Base-by-base conservation (phyloP, 2,797 vertebrate genomes). In the Zenarchopterus dispar region DNA sequence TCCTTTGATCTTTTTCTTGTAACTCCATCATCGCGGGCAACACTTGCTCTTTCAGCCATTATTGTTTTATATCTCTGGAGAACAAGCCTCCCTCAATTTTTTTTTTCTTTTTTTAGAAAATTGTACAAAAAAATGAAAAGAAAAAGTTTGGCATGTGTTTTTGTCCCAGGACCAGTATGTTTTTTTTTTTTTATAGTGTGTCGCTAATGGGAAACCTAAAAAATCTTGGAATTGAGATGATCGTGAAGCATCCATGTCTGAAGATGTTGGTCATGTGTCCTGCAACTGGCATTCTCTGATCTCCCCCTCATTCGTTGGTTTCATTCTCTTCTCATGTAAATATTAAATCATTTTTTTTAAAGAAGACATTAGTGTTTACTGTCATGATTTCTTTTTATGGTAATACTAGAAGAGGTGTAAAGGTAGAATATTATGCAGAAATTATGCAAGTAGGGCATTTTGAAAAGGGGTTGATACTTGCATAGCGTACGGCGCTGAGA, bases 271-370 rank as follows among this genome's bases (percentile, higher is more conserved):
- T 64, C 19, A 55, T 67, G 50, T 75, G 61, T 73, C 58, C 48
- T 84, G 68, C 52, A 73, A 77, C 62, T 57, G 53, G 76, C 66
- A 79, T 70, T 58, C 66, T 78, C 71, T 70, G 62, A 58, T 78
- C 71, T 87, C 54, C 66, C 67, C 42, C 17, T 46, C 68, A 21
- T 62, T 82, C 55, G 70, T 80, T 73, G 68, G 70, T 85, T 83
- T 86, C 67, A 80, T 85, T 64, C 60, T 76, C 67, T 62, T 69
- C 75, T 82, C 68, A 88, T 94, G 92, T 94, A 93, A 93, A 94
- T 93, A 93, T 91, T 91, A 86, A 82, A 90, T 70, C 61, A 85
- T 94, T 94, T 94, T n/a, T 28, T 94, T 77, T 93, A 91, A 91
- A 84, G 75, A 92, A 89, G 39, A n/a, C 21, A n/a, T 13, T 13